phyloP scores from a whole-genome alignment of 2,113 vertebrate genomes.

The Egretta garzetta region DNA sequence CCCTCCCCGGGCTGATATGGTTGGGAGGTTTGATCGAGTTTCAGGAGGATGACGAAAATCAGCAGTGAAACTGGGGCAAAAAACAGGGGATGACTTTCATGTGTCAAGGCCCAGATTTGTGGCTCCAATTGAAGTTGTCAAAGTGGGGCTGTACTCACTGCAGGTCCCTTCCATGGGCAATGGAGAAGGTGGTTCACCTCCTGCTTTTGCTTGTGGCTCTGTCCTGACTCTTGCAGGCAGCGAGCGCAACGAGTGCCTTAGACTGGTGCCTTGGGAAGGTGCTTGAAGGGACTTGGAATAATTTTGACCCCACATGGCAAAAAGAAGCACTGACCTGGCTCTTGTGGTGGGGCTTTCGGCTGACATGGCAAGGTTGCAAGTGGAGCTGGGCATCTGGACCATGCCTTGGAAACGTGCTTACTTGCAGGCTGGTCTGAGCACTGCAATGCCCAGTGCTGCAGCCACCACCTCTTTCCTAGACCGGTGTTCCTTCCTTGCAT shows the following conservation, averaged over 20 bases:
- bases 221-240: not conserved
- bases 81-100: not conserved
- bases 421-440: not conserved
- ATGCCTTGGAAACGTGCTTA: not conserved
- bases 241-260: not conserved
- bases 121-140: not conserved
- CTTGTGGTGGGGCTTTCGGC: not conserved
- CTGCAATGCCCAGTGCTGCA: not conserved
- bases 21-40: not conserved
- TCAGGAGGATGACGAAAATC: not conserved
- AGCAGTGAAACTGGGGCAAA: not conserved
- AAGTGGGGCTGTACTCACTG: not conserved
- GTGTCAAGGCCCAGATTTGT: not conserved
- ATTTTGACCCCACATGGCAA: not conserved
- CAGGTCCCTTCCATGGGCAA: not conserved
- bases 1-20: too few species aligned
- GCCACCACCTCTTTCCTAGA: not conserved
- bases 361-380: not conserved
- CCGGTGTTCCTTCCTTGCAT: not conserved
- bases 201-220: not conserved
- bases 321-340: not conserved
- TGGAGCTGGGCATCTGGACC: not conserved
- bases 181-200: not conserved
- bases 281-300: too few species aligned
- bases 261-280: not conserved